Conservation (phyloP, 2,888 invertebrate genomes). For the Apamea epomidion region DNA sequence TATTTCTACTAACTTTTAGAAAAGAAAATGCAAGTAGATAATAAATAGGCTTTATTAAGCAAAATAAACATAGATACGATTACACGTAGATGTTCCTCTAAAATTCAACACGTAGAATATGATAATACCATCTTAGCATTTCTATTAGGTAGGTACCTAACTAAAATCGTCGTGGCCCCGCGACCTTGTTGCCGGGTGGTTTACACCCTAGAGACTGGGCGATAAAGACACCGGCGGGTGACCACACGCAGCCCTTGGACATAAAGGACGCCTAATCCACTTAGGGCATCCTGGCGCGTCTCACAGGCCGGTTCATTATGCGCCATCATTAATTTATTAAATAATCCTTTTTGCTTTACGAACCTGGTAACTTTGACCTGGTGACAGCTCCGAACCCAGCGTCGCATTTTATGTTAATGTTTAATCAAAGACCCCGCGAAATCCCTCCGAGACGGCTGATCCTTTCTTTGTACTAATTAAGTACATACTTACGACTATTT, state of each 20-base stretch:
- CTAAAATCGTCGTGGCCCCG: constrained; percentile 5
- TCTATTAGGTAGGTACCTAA: constrained; percentile 19
- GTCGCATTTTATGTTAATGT: not conserved
- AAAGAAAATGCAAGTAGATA: not conserved
- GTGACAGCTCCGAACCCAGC: not conserved
- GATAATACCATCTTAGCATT: constrained; percentile 12
- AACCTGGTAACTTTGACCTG: constrained; percentile 19
- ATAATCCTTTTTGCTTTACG: constrained; percentile 51
- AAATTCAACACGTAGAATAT: constrained; percentile 10
- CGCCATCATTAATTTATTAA: constrained; percentile 65
- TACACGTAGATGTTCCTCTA: not conserved
- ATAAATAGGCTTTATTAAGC: not conserved
- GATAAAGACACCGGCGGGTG: constrained; percentile 53
- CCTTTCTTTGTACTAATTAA: constrained; percentile 16
- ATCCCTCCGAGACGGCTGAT: not conserved
- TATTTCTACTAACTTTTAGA: not conserved
- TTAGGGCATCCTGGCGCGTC: constrained; percentile 52
- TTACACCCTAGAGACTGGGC: constrained; percentile 25
- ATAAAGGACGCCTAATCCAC: constrained; percentile 65
- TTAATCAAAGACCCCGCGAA: not conserved
- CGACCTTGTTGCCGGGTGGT: constrained; percentile 16
- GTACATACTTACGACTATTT: constrained; percentile 23
- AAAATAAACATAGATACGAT: not conserved
- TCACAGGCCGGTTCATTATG: constrained; percentile 60
- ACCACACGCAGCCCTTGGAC: constrained; percentile 38